Evolutionary conservation across 2,797 vertebrate genomes (phyloP).

Genomic region (Brachyrhaphis roseni): DNA sequence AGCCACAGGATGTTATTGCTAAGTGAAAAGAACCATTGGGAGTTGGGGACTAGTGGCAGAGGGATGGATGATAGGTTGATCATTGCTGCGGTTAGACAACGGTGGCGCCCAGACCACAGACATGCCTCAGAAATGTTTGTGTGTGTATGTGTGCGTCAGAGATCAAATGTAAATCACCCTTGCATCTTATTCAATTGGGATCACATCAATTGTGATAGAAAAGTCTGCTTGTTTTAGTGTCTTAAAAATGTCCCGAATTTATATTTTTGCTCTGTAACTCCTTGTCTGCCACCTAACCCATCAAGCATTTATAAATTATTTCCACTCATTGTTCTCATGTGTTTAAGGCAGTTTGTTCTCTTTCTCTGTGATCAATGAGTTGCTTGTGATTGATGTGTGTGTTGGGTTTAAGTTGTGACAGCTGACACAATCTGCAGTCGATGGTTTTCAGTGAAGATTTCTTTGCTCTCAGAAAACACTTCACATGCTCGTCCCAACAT

Average conservation of each 20-base stretch:
- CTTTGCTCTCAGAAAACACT: conserved; percentile 8
- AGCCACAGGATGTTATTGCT: conserved; percentile 56
- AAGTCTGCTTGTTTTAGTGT: neutral
- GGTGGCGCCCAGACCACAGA: conserved; percentile 38
- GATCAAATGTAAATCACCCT: neutral
- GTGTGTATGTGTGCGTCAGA: neutral
- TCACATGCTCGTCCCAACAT: conserved; percentile 1
- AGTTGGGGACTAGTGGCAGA: conserved; percentile 45
- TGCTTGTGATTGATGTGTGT: neutral
- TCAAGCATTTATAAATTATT: neutral
- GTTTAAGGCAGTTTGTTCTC: neutral
- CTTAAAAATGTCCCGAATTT: neutral
- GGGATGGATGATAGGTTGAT: conserved; percentile 42
- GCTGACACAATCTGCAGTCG: conserved; percentile 11
- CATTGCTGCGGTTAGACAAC: conserved; percentile 33
- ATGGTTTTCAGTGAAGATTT: conserved; percentile 8
- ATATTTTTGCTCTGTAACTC: neutral
- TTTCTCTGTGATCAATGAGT: neutral
- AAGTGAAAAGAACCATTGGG: conserved; percentile 67
- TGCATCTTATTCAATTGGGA: neutral
- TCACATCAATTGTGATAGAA: neutral
- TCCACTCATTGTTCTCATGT: neutral
- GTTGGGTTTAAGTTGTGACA: conserved; percentile 13
- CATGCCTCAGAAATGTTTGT: neutral
- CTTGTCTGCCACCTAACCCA: neutral